phyloP scores from a whole-genome alignment of 2,113 vertebrate genomes.

The Tapirus terrestris region DNA sequence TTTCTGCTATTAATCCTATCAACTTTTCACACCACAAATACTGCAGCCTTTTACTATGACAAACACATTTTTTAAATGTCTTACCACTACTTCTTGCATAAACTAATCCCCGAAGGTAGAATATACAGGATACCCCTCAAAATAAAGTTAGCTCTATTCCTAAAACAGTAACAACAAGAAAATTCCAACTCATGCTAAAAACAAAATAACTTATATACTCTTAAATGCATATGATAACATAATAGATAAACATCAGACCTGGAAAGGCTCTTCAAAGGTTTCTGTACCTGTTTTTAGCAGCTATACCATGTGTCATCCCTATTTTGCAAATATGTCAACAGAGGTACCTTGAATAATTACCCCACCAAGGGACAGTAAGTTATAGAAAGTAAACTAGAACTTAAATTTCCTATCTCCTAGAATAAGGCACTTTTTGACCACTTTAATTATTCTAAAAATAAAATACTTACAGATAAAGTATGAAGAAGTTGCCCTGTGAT shows the following conservation, averaged over 20 bases:
- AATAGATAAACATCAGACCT: background rate
- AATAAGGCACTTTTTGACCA: background rate
- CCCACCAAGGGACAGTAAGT: background rate
- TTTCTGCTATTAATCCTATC: background rate
- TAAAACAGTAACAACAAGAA: background rate
- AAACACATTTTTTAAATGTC: background rate
- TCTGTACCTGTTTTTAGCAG: conserved; percentile 34
- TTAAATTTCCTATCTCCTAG: background rate
- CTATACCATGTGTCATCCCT: background rate
- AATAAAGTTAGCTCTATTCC: background rate
- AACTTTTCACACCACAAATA: background rate
- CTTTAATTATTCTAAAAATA: conserved; percentile 30
- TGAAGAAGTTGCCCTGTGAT: conserved; percentile 95
- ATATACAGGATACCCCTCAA: background rate
- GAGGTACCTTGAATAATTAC: background rate
- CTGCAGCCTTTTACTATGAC: background rate
- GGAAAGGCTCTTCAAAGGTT: conserved; percentile 28
- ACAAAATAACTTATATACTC: background rate
- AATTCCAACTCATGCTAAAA: background rate
- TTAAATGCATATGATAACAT: background rate
- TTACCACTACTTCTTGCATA: conserved; percentile 12
- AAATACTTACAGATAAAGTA: conserved; percentile 92
- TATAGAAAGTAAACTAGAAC: conserved; percentile 22
- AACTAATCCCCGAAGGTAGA: background rate
- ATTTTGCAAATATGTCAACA: background rate